Evolutionary conservation across 2,113 vertebrate genomes (phyloP).

Genomic region (Chlamydotis undulata): DNA sequence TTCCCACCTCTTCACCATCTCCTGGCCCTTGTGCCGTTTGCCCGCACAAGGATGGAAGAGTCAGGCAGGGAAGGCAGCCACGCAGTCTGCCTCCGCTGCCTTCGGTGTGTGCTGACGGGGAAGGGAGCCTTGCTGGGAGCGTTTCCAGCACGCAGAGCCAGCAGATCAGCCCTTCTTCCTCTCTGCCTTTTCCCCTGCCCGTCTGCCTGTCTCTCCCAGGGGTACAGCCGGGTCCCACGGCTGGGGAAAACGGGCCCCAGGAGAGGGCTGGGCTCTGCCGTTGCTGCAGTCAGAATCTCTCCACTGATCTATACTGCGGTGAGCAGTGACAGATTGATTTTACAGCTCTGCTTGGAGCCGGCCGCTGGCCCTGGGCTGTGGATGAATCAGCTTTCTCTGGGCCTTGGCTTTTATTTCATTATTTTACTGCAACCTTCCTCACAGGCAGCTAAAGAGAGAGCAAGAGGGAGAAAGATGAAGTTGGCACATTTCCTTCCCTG

Average conservation of each 20-base stretch:
- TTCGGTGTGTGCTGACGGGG: not conserved
- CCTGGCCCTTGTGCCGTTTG: not conserved
- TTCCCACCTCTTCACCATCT: not conserved
- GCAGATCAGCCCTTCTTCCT: not conserved
- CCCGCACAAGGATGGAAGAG: not conserved
- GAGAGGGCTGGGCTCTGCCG: constrained; percentile 32
- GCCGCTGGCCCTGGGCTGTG: constrained; percentile 69
- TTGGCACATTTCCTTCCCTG: constrained; percentile 37
- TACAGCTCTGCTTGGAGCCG: constrained; percentile 69
- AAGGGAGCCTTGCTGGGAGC: not conserved
- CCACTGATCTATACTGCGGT: constrained; percentile 65
- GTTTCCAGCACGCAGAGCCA: accelerated
- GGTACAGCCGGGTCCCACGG: not conserved
- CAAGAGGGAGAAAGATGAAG: not conserved
- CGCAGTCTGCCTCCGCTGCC: not conserved
- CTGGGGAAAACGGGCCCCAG: not conserved
- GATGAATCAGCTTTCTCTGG: constrained; percentile 77
- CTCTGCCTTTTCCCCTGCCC: not conserved
- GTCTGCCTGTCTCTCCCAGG: not conserved
- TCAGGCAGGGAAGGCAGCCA: not conserved
- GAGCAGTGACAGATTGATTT: constrained; percentile 76
- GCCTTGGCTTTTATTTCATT: constrained; percentile 72
- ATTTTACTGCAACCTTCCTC: constrained; percentile 65
- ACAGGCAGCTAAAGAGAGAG: constrained; percentile 43
- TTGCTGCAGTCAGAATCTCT: constrained; percentile 64